phyloP scores from a whole-genome alignment of 2,797 vertebrate species.

The Lindbergichthys nudifrons region DNA sequence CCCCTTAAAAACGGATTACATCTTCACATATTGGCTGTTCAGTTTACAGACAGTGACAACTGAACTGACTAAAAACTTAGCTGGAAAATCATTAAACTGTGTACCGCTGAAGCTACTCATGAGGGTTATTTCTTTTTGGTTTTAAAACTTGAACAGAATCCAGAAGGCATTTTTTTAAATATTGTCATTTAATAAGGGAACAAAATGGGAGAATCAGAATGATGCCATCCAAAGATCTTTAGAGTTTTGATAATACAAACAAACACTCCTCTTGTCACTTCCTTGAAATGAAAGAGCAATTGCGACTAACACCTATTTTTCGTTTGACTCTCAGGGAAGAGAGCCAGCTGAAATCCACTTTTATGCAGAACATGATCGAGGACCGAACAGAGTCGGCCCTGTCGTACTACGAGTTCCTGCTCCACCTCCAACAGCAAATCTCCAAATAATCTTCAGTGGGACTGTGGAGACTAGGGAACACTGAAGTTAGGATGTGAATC shows the following conservation, averaged over 20 bases:
- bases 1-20: background rate
- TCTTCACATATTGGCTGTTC: no score
- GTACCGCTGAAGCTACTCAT: background rate
- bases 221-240: background rate
- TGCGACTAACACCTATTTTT: background rate
- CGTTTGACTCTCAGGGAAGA: constrained; percentile 86
- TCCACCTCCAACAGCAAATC: constrained; percentile 97
- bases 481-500: constrained; percentile 29
- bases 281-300: background rate
- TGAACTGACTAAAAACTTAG: no score
- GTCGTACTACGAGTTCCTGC: constrained; percentile 97
- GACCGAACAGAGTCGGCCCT: constrained; percentile 97
- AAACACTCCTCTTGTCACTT: background rate
- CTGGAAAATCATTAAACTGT: background rate
- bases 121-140: background rate
- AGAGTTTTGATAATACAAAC: background rate
- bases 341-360: constrained; percentile 90
- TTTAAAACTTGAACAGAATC: background rate
- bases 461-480: constrained; percentile 14
- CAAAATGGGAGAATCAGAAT: background rate
- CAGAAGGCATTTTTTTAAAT: background rate
- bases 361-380: constrained; percentile 97
- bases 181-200: background rate
- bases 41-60: no score
- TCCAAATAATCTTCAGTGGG: constrained; percentile 87